Percentiles rank a stretch among this genome's conserved stretches.
phyloP scores from a whole-genome alignment of 1,140 invertebrate genomes.

The Hyles euphorbiae region DNA sequence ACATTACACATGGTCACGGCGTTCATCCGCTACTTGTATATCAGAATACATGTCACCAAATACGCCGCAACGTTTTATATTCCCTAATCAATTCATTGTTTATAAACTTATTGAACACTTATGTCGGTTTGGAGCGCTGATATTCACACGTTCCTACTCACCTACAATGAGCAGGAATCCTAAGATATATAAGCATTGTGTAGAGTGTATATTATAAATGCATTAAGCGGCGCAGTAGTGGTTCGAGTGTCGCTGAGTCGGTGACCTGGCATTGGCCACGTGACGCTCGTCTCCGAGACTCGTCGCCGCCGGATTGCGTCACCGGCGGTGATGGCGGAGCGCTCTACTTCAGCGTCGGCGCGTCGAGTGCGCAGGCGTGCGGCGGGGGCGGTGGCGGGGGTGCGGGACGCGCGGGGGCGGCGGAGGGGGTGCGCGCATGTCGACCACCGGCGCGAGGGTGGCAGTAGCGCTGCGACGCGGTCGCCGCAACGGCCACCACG shows the following conservation, averaged over 20 bases:
- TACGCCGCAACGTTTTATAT: too few species aligned
- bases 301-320: neutral
- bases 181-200: too few species aligned
- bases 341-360: neutral
- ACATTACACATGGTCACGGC: too few species aligned
- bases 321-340: neutral
- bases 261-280: neutral
- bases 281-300: neutral
- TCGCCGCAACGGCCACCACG: neutral
- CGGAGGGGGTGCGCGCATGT: constrained; percentile 55
- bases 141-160: too few species aligned
- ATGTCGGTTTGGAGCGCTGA: too few species aligned
- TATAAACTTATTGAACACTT: too few species aligned
- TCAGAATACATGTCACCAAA: too few species aligned
- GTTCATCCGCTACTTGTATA: too few species aligned
- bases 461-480: constrained; percentile 4
- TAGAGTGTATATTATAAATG: neutral
- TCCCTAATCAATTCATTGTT: too few species aligned
- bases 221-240: neutral
- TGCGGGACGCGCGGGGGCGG: neutral
- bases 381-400: neutral
- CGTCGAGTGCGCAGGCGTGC: neutral
- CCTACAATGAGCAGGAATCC: too few species aligned
- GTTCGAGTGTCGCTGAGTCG: neutral
- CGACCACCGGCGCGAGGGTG: constrained; percentile 19